Evolutionary conservation across 37 sponge, comb jelly and placozoan genomes (phyloP), one percentile per base, ranked within the genome.

Genomic region (Petrosia ficiformis): DNA sequence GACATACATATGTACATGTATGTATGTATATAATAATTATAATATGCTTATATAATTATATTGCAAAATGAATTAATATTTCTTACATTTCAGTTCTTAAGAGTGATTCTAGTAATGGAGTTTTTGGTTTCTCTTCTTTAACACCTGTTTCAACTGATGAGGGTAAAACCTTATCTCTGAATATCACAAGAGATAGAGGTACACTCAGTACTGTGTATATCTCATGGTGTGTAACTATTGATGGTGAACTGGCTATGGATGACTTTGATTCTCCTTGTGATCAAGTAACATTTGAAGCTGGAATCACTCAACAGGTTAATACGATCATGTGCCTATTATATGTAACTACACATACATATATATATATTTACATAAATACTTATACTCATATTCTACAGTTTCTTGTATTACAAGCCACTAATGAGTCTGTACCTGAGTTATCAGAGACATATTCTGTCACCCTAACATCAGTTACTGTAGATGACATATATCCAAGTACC

Each of bases 361-460:
- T 39, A n/a, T n/a, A n/a, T n/a, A n/a, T n/a, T n/a, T n/a, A n/a
- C n/a, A n/a, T n/a, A n/a, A n/a, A 19, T 19, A 19, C 54, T 48
- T 14, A 19, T 14, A 19, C 54, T 48, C 54, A 19, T 14, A 19
- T 48, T 48, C 14, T 48, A 19, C 14, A 48, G 54, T 48, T 19
- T 48, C 64, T 87, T 30, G 42, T 19, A 19, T 48, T 87, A 0
- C 41, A 6, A 26, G 42, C 74, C 8, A 32, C 57, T 5, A 81
- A 92, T 80, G 96, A 95, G 57, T 63, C 28, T 25, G 67, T 80
- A 0, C 93, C 96, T 3, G 92, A 92, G 39, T 60, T 95, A n/a
- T 42, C 35, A 6, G 90, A 88, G 56, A 32, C 30, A 30, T 95
- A 89, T 77, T 42, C 57, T 1, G 70, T 95, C 0, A 65, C 67